Percentiles rank a stretch among this genome's conserved stretches.
These are phyloP conservation scores for Rhizoglyphus robini DNA, from an alignment of 1,140 invertebrate genomes.

Conservation along the genomic window DNA sequence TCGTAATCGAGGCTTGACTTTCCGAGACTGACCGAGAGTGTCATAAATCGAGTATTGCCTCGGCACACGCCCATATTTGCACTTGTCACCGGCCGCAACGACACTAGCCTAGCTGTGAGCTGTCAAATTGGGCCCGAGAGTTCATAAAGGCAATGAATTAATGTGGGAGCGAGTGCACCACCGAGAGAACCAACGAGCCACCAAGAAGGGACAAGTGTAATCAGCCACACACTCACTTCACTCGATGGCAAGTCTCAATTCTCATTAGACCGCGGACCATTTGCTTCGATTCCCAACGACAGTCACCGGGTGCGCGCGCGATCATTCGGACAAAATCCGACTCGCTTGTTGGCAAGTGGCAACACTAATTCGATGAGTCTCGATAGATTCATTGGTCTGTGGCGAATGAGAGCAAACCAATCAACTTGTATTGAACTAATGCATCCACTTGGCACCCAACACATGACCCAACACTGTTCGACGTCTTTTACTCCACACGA, in stretches of 20 bases:
- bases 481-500: too few relatives aligned
- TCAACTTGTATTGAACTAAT: too few relatives aligned
- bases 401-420: too few relatives aligned
- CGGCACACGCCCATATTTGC: neutral
- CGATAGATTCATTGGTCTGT: too few relatives aligned
- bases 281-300: constrained; percentile 13
- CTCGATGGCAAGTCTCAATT: neutral
- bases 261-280: constrained; percentile 1
- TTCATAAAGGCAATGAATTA: constrained; percentile 10
- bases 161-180: constrained; percentile 12
- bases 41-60: neutral
- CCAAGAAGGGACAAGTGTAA: neutral
- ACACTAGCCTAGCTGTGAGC: neutral
- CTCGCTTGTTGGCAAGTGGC: too few relatives aligned
- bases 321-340: too few relatives aligned
- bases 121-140: neutral
- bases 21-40: neutral
- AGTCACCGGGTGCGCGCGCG: too few relatives aligned
- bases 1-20: neutral
- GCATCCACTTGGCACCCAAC: too few relatives aligned
- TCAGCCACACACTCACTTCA: neutral
- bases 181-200: neutral
- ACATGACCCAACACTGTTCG: too few relatives aligned
- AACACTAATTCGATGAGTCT: too few relatives aligned
- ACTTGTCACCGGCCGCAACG: neutral